These are phyloP conservation scores for Catharus ustulatus DNA, from an alignment of 2,797 vertebrate species.

Conservation along the genomic window DNA sequence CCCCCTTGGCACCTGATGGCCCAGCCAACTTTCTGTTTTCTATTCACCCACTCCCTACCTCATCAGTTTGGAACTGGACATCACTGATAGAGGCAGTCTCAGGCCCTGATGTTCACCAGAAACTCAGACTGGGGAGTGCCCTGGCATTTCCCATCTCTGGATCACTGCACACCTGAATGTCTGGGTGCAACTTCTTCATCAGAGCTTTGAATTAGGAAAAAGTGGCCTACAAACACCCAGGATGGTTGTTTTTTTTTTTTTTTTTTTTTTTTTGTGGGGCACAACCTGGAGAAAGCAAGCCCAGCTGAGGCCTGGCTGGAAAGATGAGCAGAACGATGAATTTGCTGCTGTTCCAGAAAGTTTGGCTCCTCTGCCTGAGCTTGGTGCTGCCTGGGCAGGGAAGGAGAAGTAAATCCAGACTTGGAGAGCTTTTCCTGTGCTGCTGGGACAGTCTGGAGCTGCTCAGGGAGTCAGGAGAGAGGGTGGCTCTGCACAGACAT, in stretches of 20 bases:
- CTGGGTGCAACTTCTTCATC: not conserved
- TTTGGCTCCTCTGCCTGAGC: not conserved
- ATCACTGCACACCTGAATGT: not conserved
- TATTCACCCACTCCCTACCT: rapidly evolving
- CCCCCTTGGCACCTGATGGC: not conserved
- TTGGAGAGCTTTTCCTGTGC: not conserved
- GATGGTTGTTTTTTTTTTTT: not conserved
- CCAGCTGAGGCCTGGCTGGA: not conserved
- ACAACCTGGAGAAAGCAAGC: not conserved
- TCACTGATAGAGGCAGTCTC: not conserved
- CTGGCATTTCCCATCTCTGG: not conserved
- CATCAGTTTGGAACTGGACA: not conserved
- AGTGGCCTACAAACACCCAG: not conserved
- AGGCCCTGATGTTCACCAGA: not conserved
- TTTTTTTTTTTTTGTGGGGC: not conserved
- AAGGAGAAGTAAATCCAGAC: not conserved
- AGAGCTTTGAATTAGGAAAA: not conserved
- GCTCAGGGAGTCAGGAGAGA: not conserved
- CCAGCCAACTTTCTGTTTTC: not conserved
- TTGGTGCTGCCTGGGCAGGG: not conserved
- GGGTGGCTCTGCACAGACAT: not conserved
- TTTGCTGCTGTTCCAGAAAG: not conserved
- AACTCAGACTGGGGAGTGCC: not conserved
- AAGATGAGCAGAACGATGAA: not conserved
- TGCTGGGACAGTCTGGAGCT: not conserved